phyloP scores from a whole-genome alignment of 2,113 vertebrate genomes.

The Engraulis encrasicolus region DNA sequence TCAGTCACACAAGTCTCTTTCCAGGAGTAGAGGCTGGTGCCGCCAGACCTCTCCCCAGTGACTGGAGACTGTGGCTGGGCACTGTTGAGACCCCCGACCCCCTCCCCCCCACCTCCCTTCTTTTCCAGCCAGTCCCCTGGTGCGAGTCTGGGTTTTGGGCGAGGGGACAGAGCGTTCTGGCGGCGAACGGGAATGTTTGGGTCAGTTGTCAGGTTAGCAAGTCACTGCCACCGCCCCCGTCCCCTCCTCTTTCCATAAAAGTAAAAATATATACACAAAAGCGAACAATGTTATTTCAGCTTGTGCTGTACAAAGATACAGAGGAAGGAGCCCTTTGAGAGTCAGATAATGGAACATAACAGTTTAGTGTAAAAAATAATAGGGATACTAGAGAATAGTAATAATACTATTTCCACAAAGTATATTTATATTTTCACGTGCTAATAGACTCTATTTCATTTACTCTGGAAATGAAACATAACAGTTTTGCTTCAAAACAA shows the following conservation, averaged over 20 bases:
- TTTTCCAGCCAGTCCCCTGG: neutral
- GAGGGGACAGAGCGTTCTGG: neutral
- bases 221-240: too few species aligned
- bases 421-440: too few species aligned
- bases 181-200: neutral
- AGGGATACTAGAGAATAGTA: neutral
- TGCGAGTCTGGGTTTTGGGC: neutral
- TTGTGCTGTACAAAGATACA: neutral
- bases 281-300: neutral
- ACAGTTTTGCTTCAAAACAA: too few species aligned
- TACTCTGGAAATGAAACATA: neutral
- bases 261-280: too few species aligned
- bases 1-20: neutral
- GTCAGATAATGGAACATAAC: neutral
- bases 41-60: neutral
- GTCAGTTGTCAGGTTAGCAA: neutral
- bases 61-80: neutral
- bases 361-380: neutral
- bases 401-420: too few species aligned
- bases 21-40: neutral
- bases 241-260: neutral
- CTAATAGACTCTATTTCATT: neutral
- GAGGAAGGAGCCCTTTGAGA: too few species aligned
- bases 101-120: too few species aligned
- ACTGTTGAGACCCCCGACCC: neutral